Evolutionary conservation across 2,888 invertebrate species (phyloP).

Genomic region (Drosophila kuntzei): DNA sequence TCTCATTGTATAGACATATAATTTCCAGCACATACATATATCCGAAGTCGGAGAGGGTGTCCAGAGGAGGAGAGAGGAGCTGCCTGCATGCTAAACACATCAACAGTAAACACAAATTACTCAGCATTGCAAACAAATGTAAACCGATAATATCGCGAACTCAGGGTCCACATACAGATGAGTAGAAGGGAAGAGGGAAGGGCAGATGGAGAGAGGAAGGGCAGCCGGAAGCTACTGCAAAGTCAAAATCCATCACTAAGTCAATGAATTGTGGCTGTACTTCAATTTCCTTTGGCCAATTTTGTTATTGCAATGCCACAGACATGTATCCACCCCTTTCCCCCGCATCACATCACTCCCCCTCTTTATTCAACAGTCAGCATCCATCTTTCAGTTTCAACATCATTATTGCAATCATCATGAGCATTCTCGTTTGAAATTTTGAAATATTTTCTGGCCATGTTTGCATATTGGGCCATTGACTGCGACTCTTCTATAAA

Average conservation of each 20-base stretch:
- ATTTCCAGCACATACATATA: slow-evolving; percentile 55
- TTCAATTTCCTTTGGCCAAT: slow-evolving; percentile 71
- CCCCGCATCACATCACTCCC: neutral
- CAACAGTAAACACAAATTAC: slow-evolving; percentile 77
- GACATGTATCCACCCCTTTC: slow-evolving; percentile 18
- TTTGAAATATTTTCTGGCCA: slow-evolving; percentile 67
- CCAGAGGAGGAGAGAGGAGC: neutral
- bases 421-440: slow-evolving; percentile 57
- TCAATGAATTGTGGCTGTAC: slow-evolving; percentile 77
- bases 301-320: slow-evolving; percentile 43
- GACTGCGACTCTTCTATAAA: slow-evolving; percentile 59
- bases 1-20: slow-evolving; percentile 49
- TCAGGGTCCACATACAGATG: neutral
- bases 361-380: slow-evolving; percentile 12
- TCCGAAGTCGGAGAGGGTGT: neutral
- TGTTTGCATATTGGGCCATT: slow-evolving; percentile 77
- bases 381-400: slow-evolving; percentile 18
- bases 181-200: too few relatives aligned
- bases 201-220: neutral
- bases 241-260: slow-evolving; percentile 64
- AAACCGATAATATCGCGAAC: slow-evolving; percentile 70
- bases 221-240: slow-evolving; percentile 22
- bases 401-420: slow-evolving; percentile 27
- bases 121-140: slow-evolving; percentile 77
- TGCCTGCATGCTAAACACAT: slow-evolving; percentile 59